Evolutionary conservation across 1,140 invertebrate species (phyloP).

Genomic region (Mesaphorura yosii): DNA sequence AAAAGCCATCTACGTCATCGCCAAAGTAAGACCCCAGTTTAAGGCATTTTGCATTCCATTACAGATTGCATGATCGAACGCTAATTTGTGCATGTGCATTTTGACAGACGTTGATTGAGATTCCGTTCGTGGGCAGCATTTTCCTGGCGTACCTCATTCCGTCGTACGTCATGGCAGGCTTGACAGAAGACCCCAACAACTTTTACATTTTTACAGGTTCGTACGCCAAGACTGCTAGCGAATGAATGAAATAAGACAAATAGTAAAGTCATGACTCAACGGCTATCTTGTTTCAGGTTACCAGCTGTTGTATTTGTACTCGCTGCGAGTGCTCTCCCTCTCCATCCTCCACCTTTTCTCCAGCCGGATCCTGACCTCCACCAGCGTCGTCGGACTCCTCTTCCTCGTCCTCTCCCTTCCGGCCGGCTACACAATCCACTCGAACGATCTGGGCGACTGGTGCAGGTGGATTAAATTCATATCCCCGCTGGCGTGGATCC

Average conservation of each 20-base stretch:
- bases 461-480: slow-evolving; percentile 52
- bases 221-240: too few species aligned
- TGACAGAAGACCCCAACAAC: slow-evolving; percentile 43
- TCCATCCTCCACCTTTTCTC: slow-evolving; percentile 54
- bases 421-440: slow-evolving; percentile 59
- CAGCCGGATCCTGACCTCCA: slow-evolving; percentile 43
- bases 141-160: slow-evolving; percentile 72
- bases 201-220: slow-evolving; percentile 63
- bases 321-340: too few species aligned
- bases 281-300: not conserved
- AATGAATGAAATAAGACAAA: too few species aligned
- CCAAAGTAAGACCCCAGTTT: slow-evolving; percentile 51
- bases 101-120: slow-evolving; percentile 21
- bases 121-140: slow-evolving; percentile 38
- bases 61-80: not conserved
- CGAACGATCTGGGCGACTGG: slow-evolving; percentile 54
- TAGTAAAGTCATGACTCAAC: too few species aligned
- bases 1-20: slow-evolving; percentile 60
- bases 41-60: not conserved
- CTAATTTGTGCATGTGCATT: not conserved
- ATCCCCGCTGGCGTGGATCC: slow-evolving; percentile 62
- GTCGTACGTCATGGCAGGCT: slow-evolving; percentile 76
- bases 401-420: slow-evolving; percentile 51
- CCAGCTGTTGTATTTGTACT: not conserved
- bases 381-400: slow-evolving; percentile 48